Evolutionary conservation across 2,113 vertebrate genomes (phyloP).

Genomic region (Nycticebus coucang): DNA sequence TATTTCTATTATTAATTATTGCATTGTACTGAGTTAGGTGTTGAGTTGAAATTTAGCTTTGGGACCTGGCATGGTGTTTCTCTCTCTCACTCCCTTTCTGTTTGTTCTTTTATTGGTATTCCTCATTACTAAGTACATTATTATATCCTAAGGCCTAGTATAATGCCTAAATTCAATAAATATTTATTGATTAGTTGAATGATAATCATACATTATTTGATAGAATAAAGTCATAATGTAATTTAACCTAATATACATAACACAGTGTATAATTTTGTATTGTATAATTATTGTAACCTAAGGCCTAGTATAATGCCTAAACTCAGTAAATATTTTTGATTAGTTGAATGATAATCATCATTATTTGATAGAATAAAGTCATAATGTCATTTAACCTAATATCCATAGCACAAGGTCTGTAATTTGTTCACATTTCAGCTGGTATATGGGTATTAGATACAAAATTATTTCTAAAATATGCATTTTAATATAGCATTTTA

Average conservation of each 20-base stretch:
- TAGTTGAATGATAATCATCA: constrained; percentile 36
- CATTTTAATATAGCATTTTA: constrained; percentile 42
- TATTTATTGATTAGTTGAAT: constrained; percentile 27
- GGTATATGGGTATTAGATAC: not conserved
- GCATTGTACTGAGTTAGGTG: not conserved
- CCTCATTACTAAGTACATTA: constrained; percentile 23
- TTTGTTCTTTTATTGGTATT: constrained; percentile 31
- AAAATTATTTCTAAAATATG: not conserved
- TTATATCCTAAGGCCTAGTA: not conserved
- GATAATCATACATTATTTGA: constrained; percentile 18
- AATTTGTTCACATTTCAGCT: constrained; percentile 48
- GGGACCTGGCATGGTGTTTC: not conserved
- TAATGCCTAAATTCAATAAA: constrained; percentile 9
- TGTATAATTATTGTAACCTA: constrained; percentile 33
- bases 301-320: not conserved
- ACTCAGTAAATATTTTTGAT: constrained; percentile 5
- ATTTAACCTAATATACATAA: constrained; percentile 17
- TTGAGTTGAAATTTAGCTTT: not conserved
- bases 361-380: constrained; percentile 25
- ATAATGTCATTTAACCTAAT: constrained; percentile 45
- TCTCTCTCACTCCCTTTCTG: not conserved
- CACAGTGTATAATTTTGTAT: too few relatives aligned
- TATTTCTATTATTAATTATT: not conserved
- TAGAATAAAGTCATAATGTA: constrained; percentile 39
- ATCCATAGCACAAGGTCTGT: not conserved